A percentile compares a stretch with the other conserved stretches of the same genome.
phyloP scores from a whole-genome alignment of 2,797 vertebrate genomes.

The Poeciliopsis presidionis region DNA sequence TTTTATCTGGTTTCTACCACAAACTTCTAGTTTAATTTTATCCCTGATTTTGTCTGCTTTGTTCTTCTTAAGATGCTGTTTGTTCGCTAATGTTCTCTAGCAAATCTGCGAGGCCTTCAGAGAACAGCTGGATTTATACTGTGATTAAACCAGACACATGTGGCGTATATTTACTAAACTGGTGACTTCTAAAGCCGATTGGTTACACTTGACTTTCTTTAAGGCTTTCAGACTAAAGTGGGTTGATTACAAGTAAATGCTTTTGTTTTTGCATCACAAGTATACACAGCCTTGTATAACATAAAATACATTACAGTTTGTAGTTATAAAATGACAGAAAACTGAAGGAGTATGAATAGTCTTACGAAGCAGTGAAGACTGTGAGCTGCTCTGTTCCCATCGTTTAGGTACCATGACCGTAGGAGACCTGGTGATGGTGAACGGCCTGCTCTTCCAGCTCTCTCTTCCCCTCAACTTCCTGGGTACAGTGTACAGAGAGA shows the following conservation, averaged over 20 bases:
- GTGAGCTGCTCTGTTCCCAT: slow-evolving; percentile 24
- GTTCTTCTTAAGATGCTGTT: background rate
- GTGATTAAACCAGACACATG: too few species aligned
- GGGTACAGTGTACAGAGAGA: slow-evolving; percentile 98
- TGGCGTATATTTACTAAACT: too few species aligned
- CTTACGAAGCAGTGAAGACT: background rate
- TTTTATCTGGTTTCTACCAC: background rate
- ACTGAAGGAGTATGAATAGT: background rate
- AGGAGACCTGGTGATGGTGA: slow-evolving; percentile 98
- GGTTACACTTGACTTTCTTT: background rate
- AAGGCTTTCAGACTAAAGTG: background rate
- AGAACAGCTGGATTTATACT: background rate
- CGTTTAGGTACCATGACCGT: slow-evolving; percentile 90
- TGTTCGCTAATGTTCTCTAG: background rate
- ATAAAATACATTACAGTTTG: background rate
- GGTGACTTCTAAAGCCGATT: too few species aligned
- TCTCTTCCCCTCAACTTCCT: slow-evolving; percentile 97
- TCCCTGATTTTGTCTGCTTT: background rate
- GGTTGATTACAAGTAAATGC: background rate
- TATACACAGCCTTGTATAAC: background rate
- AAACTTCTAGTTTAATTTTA: background rate
- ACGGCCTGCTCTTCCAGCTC: slow-evolving; percentile 97
- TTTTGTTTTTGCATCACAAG: background rate
- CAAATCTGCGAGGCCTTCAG: background rate
- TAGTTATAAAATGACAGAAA: background rate